Evolutionary conservation across 2,797 vertebrate species (phyloP).

Genomic region (Lutjanus campechanus): DNA sequence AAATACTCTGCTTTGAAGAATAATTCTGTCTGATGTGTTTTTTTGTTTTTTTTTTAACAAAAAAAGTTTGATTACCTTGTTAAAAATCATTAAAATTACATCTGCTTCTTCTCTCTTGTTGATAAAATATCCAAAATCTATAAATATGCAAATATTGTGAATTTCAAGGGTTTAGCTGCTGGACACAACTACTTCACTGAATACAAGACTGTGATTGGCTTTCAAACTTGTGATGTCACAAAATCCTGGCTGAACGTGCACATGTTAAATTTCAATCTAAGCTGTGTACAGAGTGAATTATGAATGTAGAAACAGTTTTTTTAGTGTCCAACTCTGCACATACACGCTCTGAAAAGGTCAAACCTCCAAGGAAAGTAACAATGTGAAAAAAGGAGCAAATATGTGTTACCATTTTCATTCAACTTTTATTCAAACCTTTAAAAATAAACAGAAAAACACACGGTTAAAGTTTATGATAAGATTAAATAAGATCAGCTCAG

Average conservation of each 20-base stretch:
- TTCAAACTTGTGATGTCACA: constrained; percentile 5
- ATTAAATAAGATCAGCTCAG: too few species aligned
- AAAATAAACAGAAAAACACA: background rate
- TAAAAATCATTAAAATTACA: background rate
- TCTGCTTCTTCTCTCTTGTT: background rate
- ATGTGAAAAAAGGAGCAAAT: background rate
- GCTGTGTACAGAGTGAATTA: background rate
- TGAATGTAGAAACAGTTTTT: background rate
- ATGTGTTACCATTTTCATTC: background rate
- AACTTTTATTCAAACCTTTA: background rate
- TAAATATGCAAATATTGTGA: background rate
- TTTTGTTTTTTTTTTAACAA: background rate
- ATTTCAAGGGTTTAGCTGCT: background rate
- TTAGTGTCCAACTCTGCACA: background rate
- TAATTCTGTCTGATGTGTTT: background rate
- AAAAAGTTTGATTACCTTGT: background rate
- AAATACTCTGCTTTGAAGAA: background rate
- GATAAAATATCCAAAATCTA: background rate
- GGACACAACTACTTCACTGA: background rate
- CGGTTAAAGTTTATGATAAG: background rate
- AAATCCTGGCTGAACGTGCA: background rate
- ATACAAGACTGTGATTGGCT: background rate
- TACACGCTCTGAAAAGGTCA: background rate
- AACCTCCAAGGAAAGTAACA: background rate
- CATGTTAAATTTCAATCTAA: background rate